Evolutionary conservation across 2,113 vertebrate genomes (phyloP).

Genomic region (Phainopepla nitens): DNA sequence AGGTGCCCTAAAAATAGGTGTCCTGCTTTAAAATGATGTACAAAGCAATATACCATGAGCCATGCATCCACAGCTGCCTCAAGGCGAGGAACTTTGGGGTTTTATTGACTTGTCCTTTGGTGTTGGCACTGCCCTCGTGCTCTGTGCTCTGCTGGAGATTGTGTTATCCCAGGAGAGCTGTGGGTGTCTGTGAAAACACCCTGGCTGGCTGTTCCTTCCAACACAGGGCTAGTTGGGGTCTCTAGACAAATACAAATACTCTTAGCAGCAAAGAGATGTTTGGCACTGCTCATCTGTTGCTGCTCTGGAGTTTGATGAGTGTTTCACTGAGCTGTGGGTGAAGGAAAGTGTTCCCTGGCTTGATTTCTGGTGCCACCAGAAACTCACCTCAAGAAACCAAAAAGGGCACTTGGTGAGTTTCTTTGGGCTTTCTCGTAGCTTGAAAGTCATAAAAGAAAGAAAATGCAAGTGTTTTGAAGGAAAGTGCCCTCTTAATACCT

Average conservation of each 20-base stretch:
- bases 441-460: neutral
- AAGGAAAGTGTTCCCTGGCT: neutral
- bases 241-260: neutral
- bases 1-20: neutral
- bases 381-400: neutral
- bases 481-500: neutral
- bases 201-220: neutral
- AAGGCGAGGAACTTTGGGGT: neutral
- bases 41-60: neutral
- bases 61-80: neutral
- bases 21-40: neutral
- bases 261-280: neutral
- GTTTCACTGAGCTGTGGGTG: neutral
- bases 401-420: neutral
- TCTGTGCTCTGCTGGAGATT: neutral
- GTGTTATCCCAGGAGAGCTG: neutral
- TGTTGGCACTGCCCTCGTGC: neutral
- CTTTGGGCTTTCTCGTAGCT: neutral
- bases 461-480: neutral
- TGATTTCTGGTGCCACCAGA: neutral
- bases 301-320: neutral
- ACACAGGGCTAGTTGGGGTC: rapidly evolving
- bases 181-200: neutral
- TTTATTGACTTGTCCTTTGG: neutral
- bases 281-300: neutral